Conservation (phyloP, 2,888 invertebrate species). For the Dorcus hopei region DNA sequence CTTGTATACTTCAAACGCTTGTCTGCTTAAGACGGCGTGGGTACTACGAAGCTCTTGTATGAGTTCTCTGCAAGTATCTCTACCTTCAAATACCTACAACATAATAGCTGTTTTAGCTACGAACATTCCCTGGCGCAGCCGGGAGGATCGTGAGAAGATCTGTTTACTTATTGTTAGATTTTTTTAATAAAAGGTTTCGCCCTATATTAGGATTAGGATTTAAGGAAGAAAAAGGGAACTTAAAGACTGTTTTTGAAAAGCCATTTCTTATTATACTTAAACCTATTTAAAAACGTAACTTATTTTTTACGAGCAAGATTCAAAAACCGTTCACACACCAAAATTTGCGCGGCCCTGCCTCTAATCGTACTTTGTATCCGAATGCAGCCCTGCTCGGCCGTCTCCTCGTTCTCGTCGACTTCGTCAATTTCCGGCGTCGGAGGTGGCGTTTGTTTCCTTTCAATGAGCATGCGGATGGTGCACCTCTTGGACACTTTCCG, state of each 20-base stretch:
- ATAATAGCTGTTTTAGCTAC: neutral
- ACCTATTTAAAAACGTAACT: neutral
- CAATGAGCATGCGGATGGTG: slow-evolving; percentile 32
- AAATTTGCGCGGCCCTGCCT: slow-evolving; percentile 69
- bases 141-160: neutral
- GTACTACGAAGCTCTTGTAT: slow-evolving; percentile 70
- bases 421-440: slow-evolving; percentile 40
- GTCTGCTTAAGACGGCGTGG: slow-evolving; percentile 61
- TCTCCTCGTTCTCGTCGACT: slow-evolving; percentile 43
- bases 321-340: slow-evolving; percentile 50
- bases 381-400: slow-evolving; percentile 56
- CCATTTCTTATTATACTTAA: no score
- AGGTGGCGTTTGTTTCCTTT: slow-evolving; percentile 24
- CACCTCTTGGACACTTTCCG: slow-evolving; percentile 24
- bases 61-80: slow-evolving; percentile 65
- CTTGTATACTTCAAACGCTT: slow-evolving; percentile 42
- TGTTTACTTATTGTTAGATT: neutral
- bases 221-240: no score
- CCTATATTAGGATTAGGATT: neutral
- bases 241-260: neutral
- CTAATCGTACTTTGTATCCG: slow-evolving; percentile 65
- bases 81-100: slow-evolving; percentile 67
- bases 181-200: no score
- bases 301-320: neutral
- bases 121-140: neutral